A percentile compares a stretch with the other conserved stretches of the same genome.
Conservation (phyloP, 2,113 vertebrate genomes). For the Xyliphius kryptos region DNA sequence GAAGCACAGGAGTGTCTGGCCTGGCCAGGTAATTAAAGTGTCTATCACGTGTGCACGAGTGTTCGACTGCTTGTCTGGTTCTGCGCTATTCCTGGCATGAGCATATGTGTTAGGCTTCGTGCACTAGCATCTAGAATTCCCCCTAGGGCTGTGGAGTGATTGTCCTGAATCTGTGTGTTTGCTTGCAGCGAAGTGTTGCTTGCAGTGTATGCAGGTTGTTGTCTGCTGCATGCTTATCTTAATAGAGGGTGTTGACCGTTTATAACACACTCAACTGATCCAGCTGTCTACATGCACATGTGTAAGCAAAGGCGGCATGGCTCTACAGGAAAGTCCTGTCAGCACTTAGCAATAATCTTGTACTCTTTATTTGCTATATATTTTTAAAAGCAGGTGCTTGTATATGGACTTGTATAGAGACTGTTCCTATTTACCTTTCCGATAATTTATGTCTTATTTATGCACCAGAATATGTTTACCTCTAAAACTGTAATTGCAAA, state of each 20-base stretch:
- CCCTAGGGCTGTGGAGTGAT: background rate
- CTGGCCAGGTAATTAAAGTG: conserved; percentile 1
- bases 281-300: conserved; percentile 9
- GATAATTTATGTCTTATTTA: no score
- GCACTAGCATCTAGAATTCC: conserved; percentile 26
- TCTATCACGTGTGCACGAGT: conserved; percentile 23
- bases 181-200: conserved; percentile 5
- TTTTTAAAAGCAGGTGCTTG: no score
- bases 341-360: background rate
- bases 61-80: conserved; percentile 33
- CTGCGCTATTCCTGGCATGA: conserved; percentile 27
- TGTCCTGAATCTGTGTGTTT: conserved; percentile 18
- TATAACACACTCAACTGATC: background rate
- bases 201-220: conserved; percentile 6
- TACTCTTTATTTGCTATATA: background rate
- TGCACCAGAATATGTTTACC: no score
- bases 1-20: conserved; percentile 7
- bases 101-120: conserved; percentile 19
- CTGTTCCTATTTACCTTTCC: no score
- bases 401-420: no score
- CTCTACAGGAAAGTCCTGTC: background rate
- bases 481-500: no score
- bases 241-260: conserved; percentile 13
- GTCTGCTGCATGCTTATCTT: background rate
- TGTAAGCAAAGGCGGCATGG: background rate